Percentiles rank a stretch among this genome's conserved stretches.
phyloP scores from a whole-genome alignment of 2,797 vertebrate species.

The Clarias laeviceps region DNA sequence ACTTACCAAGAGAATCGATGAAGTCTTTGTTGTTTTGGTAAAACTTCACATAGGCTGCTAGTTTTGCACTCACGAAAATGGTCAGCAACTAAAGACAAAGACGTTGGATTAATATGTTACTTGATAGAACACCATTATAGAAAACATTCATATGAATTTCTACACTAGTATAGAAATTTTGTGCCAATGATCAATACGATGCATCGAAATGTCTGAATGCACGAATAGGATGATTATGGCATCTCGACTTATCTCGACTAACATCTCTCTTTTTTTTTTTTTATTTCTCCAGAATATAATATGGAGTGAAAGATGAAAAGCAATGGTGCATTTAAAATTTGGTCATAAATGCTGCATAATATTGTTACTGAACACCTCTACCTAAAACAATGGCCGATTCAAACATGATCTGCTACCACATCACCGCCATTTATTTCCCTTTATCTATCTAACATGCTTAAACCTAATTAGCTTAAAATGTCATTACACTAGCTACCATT shows the following conservation, averaged over 20 bases:
- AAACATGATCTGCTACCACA: background rate
- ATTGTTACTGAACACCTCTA: background rate
- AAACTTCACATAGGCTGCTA: conserved; percentile 93
- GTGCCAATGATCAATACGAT: background rate
- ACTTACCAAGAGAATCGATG: conserved; percentile 98
- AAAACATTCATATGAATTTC: background rate
- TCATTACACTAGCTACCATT: background rate
- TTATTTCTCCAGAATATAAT: background rate
- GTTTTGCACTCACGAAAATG: conserved; percentile 97
- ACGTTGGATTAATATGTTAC: background rate
- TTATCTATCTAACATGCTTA: background rate
- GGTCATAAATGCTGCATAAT: background rate
- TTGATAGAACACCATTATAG: too few species aligned
- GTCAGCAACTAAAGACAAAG: conserved; percentile 86
- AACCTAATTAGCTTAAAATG: background rate
- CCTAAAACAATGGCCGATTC: background rate
- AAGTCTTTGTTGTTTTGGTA: conserved; percentile 99
- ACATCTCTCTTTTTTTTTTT: background rate
- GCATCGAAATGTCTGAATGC: background rate
- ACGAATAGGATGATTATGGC: background rate
- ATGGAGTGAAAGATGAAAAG: background rate
- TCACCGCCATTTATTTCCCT: background rate
- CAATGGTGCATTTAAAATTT: background rate
- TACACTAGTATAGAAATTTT: too few species aligned
- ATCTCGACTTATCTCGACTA: background rate